These are phyloP conservation scores for Saccopteryx leptura DNA, from an alignment of 2,113 vertebrate species.

Conservation along the genomic window DNA sequence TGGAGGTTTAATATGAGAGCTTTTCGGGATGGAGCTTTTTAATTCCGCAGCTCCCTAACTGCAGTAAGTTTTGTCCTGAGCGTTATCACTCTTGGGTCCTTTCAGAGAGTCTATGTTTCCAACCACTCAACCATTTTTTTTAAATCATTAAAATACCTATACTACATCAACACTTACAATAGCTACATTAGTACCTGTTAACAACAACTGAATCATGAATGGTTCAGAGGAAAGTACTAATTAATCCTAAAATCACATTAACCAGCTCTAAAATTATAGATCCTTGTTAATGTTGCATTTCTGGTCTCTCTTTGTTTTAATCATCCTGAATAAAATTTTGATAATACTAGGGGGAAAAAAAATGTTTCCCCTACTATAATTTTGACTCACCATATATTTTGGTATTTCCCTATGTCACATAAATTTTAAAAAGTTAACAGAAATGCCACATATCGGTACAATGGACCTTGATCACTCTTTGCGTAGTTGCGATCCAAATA, in stretches of 20 bases:
- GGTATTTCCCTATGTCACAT: background rate
- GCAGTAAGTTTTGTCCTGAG: background rate
- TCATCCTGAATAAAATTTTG: background rate
- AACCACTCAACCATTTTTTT: background rate
- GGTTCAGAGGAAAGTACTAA: background rate
- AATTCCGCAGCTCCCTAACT: background rate
- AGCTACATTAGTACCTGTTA: background rate
- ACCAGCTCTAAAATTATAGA: background rate
- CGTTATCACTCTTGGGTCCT: background rate
- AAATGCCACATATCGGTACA: background rate
- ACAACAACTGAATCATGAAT: background rate
- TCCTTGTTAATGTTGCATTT: background rate
- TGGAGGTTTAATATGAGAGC: background rate
- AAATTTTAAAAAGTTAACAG: background rate
- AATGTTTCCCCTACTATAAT: background rate
- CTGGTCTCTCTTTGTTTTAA: background rate
- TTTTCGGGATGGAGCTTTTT: background rate
- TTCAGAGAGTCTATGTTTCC: background rate
- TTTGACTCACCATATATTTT: background rate
- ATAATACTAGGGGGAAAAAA: background rate
- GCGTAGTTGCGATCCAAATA: background rate
- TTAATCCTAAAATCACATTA: background rate
- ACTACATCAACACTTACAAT: background rate
- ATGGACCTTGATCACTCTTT: background rate
- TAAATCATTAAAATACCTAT: background rate